These are phyloP conservation scores for Tamandua tetradactyla DNA, from an alignment of 2,797 vertebrate genomes.

Conservation along the genomic window DNA sequence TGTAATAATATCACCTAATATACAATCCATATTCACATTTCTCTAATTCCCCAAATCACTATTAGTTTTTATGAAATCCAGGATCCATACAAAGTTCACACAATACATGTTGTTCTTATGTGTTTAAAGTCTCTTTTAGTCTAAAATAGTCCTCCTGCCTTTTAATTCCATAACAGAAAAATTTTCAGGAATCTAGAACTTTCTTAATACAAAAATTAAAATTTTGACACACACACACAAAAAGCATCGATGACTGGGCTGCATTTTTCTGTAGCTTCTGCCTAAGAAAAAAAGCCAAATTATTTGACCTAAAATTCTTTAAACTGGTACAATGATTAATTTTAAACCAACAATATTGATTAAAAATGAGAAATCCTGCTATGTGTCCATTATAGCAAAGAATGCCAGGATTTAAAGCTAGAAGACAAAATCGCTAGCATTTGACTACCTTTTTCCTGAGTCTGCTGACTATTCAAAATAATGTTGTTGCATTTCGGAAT, in stretches of 20 bases:
- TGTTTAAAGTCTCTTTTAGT: background rate
- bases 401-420: conserved; percentile 5
- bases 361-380: background rate
- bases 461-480: background rate
- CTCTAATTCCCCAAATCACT: background rate
- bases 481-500: background rate
- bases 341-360: conserved; percentile 14
- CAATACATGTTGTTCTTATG: background rate
- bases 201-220: conserved; percentile 18
- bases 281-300: background rate
- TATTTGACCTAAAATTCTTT: background rate
- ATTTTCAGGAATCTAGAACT: background rate
- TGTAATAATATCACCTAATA: background rate
- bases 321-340: background rate
- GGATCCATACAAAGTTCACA: background rate
- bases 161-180: background rate
- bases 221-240: background rate
- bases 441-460: background rate
- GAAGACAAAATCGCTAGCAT: background rate
- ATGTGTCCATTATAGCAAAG: background rate
- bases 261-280: background rate
- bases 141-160: background rate
- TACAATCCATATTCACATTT: background rate
- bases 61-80: background rate
- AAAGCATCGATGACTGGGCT: background rate